Evolutionary conservation across 1,140 invertebrate genomes (phyloP).

Genomic region (Chironomus striatipennis): DNA sequence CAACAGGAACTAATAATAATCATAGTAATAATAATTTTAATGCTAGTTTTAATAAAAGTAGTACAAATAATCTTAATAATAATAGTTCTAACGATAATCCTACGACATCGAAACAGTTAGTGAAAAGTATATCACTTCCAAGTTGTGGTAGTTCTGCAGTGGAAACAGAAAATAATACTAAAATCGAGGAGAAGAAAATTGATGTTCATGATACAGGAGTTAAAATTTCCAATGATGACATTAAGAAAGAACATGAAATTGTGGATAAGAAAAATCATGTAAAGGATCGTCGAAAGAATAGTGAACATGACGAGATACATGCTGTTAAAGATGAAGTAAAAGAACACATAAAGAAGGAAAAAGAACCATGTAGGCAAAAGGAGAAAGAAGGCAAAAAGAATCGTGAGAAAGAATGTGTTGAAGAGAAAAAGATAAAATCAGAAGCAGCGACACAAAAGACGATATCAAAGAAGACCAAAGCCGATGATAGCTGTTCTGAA

Average conservation of each 20-base stretch:
- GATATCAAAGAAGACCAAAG: background rate
- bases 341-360: constrained; percentile 10
- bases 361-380: background rate
- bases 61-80: constrained; percentile 23
- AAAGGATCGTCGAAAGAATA: constrained; percentile 27
- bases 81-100: constrained; percentile 26
- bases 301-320: constrained; percentile 24
- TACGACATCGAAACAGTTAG: constrained; percentile 26
- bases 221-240: constrained; percentile 25
- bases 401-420: background rate
- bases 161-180: constrained; percentile 16
- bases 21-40: constrained; percentile 33
- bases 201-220: constrained; percentile 12
- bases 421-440: constrained; percentile 28
- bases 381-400: constrained; percentile 23
- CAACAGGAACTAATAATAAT: constrained; percentile 28
- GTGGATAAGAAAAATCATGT: constrained; percentile 6
- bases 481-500: background rate
- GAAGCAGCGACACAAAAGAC: constrained; percentile 5
- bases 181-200: background rate
- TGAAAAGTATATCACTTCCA: constrained; percentile 25
- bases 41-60: constrained; percentile 30
- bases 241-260: background rate
- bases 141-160: constrained; percentile 6
- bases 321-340: background rate